Evolutionary conservation across 1,140 invertebrate genomes (phyloP).

Genomic region (Venturia canescens): DNA sequence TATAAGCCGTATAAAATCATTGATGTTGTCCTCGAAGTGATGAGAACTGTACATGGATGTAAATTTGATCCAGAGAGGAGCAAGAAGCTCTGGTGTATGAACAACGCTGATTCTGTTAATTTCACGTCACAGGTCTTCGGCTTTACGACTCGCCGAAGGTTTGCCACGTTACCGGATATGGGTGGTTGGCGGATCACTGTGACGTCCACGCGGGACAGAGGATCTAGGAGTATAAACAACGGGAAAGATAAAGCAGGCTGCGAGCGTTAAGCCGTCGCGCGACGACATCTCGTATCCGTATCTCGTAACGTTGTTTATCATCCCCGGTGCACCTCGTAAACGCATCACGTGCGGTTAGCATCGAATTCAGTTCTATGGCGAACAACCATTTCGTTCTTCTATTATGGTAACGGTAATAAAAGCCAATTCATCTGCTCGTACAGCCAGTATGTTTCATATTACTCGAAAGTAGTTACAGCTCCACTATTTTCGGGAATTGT

Average conservation of each 20-base stretch:
- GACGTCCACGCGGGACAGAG: background rate
- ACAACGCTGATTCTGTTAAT: slow-evolving; percentile 33
- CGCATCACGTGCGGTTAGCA: slow-evolving; percentile 34
- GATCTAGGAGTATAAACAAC: slow-evolving; percentile 20
- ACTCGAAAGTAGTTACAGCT: background rate
- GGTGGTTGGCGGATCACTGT: slow-evolving; percentile 24
- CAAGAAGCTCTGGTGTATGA: background rate
- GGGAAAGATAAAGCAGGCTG: slow-evolving; percentile 7
- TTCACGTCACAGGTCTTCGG: slow-evolving; percentile 25
- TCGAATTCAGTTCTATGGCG: slow-evolving; percentile 13
- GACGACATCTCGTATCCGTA: slow-evolving; percentile 32
- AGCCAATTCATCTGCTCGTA: slow-evolving; percentile 15
- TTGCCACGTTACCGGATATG: slow-evolving; percentile 36
- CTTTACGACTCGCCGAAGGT: slow-evolving; percentile 37
- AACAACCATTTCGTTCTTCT: slow-evolving; percentile 17
- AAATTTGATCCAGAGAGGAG: background rate
- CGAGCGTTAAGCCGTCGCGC: slow-evolving; percentile 18
- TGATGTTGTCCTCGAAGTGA: background rate
- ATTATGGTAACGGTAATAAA: background rate
- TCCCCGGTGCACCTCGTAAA: slow-evolving; percentile 36
- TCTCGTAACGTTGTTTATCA: slow-evolving; percentile 41
- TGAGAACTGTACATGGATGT: background rate
- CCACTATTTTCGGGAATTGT: background rate
- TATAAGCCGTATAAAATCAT: background rate
- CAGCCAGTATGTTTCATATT: background rate